phyloP scores from a whole-genome alignment of 2,797 vertebrate species.

The Sphenopsis melanotis region DNA sequence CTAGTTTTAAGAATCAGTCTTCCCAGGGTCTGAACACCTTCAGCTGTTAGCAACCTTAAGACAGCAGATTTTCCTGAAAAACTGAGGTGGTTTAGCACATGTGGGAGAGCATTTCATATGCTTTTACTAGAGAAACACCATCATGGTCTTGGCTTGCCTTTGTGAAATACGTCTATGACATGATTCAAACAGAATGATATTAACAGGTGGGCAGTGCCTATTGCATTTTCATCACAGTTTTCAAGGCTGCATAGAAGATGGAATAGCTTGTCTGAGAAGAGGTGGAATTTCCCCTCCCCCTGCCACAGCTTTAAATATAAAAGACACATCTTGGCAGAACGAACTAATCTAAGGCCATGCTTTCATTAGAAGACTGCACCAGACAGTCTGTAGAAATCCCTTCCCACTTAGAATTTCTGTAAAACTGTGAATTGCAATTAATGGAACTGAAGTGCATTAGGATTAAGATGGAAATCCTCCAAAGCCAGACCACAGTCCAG shows the following conservation, averaged over 20 bases:
- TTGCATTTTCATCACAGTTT: not conserved
- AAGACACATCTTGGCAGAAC: not conserved
- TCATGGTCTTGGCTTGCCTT: not conserved
- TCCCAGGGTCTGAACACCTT: not conserved
- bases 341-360: not conserved
- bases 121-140: not conserved
- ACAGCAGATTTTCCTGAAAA: not conserved
- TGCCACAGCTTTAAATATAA: not conserved
- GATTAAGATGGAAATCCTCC: not conserved
- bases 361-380: not conserved
- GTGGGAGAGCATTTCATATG: not conserved
- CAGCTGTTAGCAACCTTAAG: not conserved
- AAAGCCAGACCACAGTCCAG: not conserved
- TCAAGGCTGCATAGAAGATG: not conserved
- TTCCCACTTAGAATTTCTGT: not conserved
- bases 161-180: not conserved
- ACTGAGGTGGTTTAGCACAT: not conserved
- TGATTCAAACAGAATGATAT: not conserved
- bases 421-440: not conserved
- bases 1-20: not conserved
- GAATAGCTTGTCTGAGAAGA: not conserved
- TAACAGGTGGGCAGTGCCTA: not conserved
- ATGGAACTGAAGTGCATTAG: not conserved
- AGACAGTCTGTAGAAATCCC: not conserved
- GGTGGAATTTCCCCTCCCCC: not conserved